A percentile compares a stretch with the other conserved stretches of the same genome.
Conservation (phyloP, 2,797 vertebrate species). For the Babyrousa celebensis region DNA sequence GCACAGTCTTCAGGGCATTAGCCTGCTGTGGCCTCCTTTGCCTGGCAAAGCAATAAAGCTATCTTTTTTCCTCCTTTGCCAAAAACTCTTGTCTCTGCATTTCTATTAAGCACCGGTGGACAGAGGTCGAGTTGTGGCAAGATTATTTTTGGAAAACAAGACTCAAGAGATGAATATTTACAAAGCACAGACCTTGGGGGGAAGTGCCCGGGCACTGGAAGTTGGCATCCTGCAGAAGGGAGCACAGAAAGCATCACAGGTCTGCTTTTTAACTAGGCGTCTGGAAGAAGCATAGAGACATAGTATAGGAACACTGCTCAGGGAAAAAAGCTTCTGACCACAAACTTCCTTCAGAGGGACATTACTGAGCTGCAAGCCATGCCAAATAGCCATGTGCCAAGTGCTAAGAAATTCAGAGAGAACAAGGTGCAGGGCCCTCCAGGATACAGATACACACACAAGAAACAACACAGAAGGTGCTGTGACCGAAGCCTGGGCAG, state of each 20-base stretch:
- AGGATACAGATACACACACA: neutral
- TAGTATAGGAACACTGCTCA: neutral
- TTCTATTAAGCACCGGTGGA: no score
- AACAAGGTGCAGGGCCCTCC: neutral
- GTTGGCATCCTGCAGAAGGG: neutral
- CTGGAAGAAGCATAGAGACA: neutral
- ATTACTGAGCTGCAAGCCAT: neutral
- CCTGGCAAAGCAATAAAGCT: no score
- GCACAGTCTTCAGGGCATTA: no score
- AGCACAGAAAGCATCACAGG: conserved; percentile 11
- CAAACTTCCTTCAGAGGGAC: conserved; percentile 17
- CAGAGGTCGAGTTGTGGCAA: no score
- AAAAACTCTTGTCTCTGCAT: no score
- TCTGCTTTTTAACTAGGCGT: conserved; percentile 43
- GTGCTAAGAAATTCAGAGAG: conserved; percentile 28
- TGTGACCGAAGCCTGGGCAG: neutral
- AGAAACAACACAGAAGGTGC: neutral
- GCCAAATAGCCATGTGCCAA: neutral
- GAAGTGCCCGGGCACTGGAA: neutral
- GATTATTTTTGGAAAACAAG: conserved; percentile 10
- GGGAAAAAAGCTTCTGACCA: neutral
- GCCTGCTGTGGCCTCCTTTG: no score
- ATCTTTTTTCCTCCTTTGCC: no score
- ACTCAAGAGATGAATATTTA: conserved; percentile 42
- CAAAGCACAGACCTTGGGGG: conserved; percentile 3